Evolutionary conservation across 2,888 invertebrate species (phyloP), one percentile per base, ranked within the genome.

Genomic region (Drosophila borborema): DNA sequence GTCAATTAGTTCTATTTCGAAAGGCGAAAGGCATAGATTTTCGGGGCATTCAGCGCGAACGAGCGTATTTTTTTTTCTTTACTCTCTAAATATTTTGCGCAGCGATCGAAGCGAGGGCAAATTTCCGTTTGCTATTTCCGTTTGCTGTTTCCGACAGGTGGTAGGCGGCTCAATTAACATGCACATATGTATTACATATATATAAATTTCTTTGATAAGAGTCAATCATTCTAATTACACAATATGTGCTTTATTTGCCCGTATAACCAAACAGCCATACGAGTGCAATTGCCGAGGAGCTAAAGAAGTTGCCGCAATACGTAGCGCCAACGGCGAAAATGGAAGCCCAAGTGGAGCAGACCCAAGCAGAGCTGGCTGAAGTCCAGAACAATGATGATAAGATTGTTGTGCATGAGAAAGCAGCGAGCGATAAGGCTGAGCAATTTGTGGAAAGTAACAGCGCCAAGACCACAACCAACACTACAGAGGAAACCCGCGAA

Each of bases 211-310:
- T 6, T 2, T 31, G 84, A 84, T 84, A 84, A 86, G 63, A 31
- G 16, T 6, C 76, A 72, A 75, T 82, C 82, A 79, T 49, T 66
- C 55, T 86, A 76, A 86, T 89, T 86, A 78, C 72, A 61, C 68
- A 69, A 66, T 66, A 62, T 65, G 68, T 46, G 28, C 6, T 28
- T 28, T 64, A 56, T 41, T 43, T 28, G 49, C 53, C n/a, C 16
- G 38, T 16, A 14, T 14, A 38, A 38, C 70, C n/a, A 4, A 51
- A 59, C 56, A 72, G 72, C 34, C 34, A 62, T 20, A 79, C 55
- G 61, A 92, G 92, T 69, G 92, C 92, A 31, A 89, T 92, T 80
- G 92, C 90, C 60, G 92, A 92, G 82, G 92, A 92, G 80, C 81
- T 90, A 48, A 86, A 84, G 74, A 92, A 90, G 62, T 72, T 89